A percentile compares a stretch with the other conserved stretches of the same genome.
Evolutionary conservation across 1,140 invertebrate species (phyloP).

Genomic region (Drosophila carrolli): DNA sequence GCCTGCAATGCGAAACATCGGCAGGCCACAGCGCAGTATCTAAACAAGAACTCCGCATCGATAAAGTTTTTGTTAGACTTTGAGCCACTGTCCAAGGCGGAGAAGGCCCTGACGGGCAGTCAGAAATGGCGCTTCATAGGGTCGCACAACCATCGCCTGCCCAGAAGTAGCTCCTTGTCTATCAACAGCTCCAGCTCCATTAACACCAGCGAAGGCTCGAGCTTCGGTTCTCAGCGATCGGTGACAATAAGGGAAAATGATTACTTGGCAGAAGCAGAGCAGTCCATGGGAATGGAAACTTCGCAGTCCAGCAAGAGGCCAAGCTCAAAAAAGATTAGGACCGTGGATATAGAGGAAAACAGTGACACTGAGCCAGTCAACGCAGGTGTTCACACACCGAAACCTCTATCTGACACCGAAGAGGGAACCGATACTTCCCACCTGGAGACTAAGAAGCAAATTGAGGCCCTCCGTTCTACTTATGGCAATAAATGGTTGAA

Average conservation of each 20-base stretch:
- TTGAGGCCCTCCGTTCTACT: constrained; percentile 86
- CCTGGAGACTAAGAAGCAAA: constrained; percentile 87
- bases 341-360: constrained; percentile 67
- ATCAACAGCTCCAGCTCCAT: constrained; percentile 58
- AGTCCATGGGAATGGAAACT: constrained; percentile 6
- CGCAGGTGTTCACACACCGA: background rate
- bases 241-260: constrained; percentile 47
- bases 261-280: constrained; percentile 44
- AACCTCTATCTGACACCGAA: background rate
- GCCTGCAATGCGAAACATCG: constrained; percentile 87
- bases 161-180: constrained; percentile 44
- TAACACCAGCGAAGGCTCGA: constrained; percentile 61
- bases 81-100: constrained; percentile 85
- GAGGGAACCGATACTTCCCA: constrained; percentile 60
- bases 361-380: constrained; percentile 2
- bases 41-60: constrained; percentile 86
- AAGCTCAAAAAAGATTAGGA: constrained; percentile 39
- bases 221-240: constrained; percentile 69
- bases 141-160: constrained; percentile 35
- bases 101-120: constrained; percentile 85
- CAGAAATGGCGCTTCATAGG: constrained; percentile 61
- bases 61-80: constrained; percentile 87
- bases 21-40: constrained; percentile 85
- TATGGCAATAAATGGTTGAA: constrained; percentile 88
- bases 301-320: constrained; percentile 32